Evolutionary conservation across 1,140 invertebrate genomes (phyloP).

Genomic region (Lamellibrachia luymesi): DNA sequence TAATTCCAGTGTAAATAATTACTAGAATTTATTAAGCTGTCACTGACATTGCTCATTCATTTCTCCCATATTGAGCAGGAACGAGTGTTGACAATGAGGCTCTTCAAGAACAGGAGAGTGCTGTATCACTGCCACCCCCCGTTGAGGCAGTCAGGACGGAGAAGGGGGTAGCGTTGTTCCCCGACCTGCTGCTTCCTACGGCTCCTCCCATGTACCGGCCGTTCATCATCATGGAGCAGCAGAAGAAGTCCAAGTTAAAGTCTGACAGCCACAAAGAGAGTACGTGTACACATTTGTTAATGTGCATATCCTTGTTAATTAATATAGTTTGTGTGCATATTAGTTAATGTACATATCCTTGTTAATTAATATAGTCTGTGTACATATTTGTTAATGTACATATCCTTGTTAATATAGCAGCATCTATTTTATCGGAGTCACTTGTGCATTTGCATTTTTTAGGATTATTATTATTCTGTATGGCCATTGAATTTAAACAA

Average conservation of each 20-base stretch:
- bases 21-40: too few relatives aligned
- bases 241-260: not conserved
- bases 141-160: constrained; percentile 36
- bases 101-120: not conserved
- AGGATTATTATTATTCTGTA: not conserved
- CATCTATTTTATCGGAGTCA: not conserved
- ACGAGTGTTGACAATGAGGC: not conserved
- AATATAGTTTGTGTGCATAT: not conserved
- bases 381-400: not conserved
- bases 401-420: not conserved
- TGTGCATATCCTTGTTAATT: not conserved
- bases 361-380: not conserved
- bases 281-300: not conserved
- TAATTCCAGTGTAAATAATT: too few relatives aligned
- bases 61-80: not conserved
- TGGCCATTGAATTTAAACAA: too few relatives aligned
- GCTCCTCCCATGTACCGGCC: constrained; percentile 49
- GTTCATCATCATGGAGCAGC: constrained; percentile 12
- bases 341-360: not conserved
- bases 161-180: constrained; percentile 38
- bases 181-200: constrained; percentile 41
- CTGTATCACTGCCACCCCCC: constrained; percentile 38
- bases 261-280: not conserved
- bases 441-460: not conserved
- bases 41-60: too few relatives aligned